Base-by-base conservation (phyloP, 2,888 invertebrate species). In the Metellina segmentata region DNA sequence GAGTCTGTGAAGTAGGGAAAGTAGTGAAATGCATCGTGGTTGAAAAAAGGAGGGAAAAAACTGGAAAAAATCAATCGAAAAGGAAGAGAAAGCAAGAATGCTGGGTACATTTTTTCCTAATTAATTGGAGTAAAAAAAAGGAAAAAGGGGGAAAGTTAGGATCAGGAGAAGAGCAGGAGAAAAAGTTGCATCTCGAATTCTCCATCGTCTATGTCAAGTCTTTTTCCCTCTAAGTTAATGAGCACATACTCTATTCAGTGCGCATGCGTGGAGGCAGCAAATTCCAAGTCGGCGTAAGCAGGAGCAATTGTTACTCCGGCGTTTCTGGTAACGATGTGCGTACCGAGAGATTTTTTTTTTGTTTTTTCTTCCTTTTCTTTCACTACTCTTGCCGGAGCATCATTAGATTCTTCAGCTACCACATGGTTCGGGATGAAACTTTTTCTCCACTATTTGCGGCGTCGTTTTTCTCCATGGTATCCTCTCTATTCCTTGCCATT, bases 111-210 rank as follows among this genome's bases (percentile, higher is more conserved):
- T 91, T 91, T 91, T 86, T 87, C 83, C 91, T 91, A 87, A 91
- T 91, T 91, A 91, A 91, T 91, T 91, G 91, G 87, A 90, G 81
- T 72, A 85, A 79, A 81, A 90, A n/a, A 89, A 90, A 70, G 34
- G 34, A 34, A 34, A 34, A 69, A 72, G 34, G 53, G 83, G n/a
- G 72, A 85, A 91, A 91, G 87, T 82, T 91, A 70, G 81, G 69
- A 82, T 82, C 81, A n/a, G 19, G 34, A 77, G 53, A 87, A 85
- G 69, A 81, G 78, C 34, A 70, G 34, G 49, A 11, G 61, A 83
- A 89, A 85, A 90, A 79, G 79, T 81, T 81, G 61, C 85, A 20
- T 74, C 87, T 88, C 79, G 78, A 87, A 83, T 91, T 88, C 91
- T 87, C 71, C 53, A 77, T 82, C 61, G 82, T 83, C 87, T 82